Base-by-base conservation (phyloP, 2,888 invertebrate species). In the Aphelenchoides bicaudatus region DNA sequence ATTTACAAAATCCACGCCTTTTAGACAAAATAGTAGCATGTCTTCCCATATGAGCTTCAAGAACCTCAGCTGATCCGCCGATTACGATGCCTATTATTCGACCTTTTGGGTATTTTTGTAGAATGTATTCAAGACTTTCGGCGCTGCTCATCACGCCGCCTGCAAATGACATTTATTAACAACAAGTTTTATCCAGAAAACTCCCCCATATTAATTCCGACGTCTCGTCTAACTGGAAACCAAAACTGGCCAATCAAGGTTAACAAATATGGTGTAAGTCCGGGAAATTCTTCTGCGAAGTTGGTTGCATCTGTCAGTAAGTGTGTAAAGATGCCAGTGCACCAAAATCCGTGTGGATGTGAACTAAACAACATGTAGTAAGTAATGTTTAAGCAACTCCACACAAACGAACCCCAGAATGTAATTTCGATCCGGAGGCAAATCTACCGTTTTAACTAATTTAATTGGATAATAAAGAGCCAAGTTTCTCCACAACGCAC, bases 261-360 rank as follows among this genome's bases (percentile, higher is more conserved):
- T 19, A 87, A 70, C 37, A 84, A 69, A 65, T 80, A 79, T 1
- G 83, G 79, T 13, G 63, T 73, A 8, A 84, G 76, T 2, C 82
- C 82, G 10, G 83, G 83, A 34, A 66, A 64, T 19, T 48, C 16
- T 23, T 58, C 37, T 25, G 25, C 34, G 69, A 83, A 84, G 6
- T 80, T 79, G 0, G 81, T 81, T 3, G 79, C 83, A 60, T 83
- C 87, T 0, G 88, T 87, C 0, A 85, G 86, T 81, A 93, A 90
- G 28, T 87, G 86, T 0, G 85, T 85, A 67, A 89, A 87, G 0
- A 87, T 85, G 0, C 92, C 91, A n/a, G 87, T 85, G 48, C 88
- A 87, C n/a, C 93, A 82, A 0, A 91, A 83, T 1, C 94, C 94
- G 80, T 96, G 94, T 0, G 94, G 94, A 80, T 90, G 92, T 59